Evolutionary conservation across 2,797 vertebrate genomes (phyloP).

Genomic region (Lophius americanus): DNA sequence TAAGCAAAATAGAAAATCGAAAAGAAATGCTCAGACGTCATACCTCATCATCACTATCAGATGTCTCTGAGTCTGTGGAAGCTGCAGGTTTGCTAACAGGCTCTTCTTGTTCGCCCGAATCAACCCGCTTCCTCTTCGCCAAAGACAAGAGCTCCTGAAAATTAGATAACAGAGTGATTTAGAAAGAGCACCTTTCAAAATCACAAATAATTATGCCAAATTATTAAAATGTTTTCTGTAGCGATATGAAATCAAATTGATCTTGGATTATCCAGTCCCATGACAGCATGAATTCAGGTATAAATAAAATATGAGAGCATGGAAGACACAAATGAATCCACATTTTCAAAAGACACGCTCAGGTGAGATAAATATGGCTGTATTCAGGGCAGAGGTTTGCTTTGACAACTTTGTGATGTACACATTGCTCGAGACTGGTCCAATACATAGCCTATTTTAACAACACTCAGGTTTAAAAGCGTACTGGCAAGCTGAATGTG

Average conservation of each 20-base stretch:
- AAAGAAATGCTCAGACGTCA: background rate
- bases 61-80: slow-evolving; percentile 96
- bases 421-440: background rate
- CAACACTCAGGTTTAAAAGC: background rate
- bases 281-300: background rate
- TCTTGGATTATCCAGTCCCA: background rate
- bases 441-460: background rate
- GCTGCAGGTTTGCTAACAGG: slow-evolving; percentile 93
- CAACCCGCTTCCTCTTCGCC: slow-evolving; percentile 95
- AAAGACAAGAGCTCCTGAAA: slow-evolving; percentile 92
- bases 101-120: slow-evolving; percentile 94
- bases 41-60: slow-evolving; percentile 98
- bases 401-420: background rate
- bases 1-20: slow-evolving; percentile 1
- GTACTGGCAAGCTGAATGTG: background rate
- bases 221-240: background rate
- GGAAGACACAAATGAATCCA: background rate
- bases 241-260: background rate
- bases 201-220: background rate
- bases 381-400: background rate
- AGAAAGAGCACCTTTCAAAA: background rate
- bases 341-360: background rate
- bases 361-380: background rate
- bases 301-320: background rate
- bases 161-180: background rate